phyloP scores from a whole-genome alignment of 2,888 invertebrate genomes.

The Loripinus fragilis region DNA sequence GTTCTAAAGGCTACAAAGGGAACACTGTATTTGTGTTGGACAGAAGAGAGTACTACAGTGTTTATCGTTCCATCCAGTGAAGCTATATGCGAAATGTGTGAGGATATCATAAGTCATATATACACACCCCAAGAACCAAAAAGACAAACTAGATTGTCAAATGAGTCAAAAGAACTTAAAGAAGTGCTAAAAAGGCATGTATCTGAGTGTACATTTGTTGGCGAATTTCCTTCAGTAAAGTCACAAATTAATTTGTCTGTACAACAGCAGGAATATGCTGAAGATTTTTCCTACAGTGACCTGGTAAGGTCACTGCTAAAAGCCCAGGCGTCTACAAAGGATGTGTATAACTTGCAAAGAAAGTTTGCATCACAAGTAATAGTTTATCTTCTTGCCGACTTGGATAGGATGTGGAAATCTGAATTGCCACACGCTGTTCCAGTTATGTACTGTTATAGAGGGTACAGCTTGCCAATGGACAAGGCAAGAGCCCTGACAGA shows the following conservation, averaged over 20 bases:
- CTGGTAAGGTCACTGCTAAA: not conserved
- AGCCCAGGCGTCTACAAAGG: conserved; percentile 13
- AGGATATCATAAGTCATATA: not conserved
- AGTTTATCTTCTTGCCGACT: conserved; percentile 38
- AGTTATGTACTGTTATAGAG: conserved; percentile 36
- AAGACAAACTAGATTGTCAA: not conserved
- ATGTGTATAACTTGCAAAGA: conserved; percentile 33
- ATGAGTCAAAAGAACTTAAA: conserved; percentile 14
- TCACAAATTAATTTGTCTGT: not conserved
- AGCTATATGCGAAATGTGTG: not conserved
- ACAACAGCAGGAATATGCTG: not conserved
- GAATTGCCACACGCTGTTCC: conserved; percentile 42
- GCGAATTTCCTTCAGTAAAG: conserved; percentile 33
- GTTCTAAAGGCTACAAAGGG: conserved; percentile 6
- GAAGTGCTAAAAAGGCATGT: not conserved
- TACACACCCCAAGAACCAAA: not conserved
- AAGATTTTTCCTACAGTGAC: conserved; percentile 15
- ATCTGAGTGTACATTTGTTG: conserved; percentile 14
- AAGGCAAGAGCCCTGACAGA: conserved; percentile 24
- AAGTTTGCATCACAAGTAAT: conserved; percentile 36
- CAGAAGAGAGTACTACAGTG: not conserved
- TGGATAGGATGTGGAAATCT: conserved; percentile 43
- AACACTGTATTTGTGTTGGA: conserved; percentile 27
- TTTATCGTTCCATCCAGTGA: not conserved
- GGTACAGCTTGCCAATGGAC: conserved; percentile 39